Conservation (phyloP, 2,113 vertebrate species). For the Galemys pyrenaicus region DNA sequence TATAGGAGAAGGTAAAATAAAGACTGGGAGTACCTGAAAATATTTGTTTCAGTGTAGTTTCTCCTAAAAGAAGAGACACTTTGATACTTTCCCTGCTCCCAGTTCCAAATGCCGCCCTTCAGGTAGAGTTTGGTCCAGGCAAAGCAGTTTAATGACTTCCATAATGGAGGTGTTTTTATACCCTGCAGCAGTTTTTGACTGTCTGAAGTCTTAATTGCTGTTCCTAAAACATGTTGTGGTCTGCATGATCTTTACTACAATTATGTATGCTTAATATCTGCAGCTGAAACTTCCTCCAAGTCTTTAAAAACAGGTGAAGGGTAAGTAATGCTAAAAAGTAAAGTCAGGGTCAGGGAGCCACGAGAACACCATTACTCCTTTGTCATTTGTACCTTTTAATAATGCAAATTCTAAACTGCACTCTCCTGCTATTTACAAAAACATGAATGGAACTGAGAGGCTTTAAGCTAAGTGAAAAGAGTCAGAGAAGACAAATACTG, state of each 20-base stretch:
- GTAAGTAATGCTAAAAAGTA: constrained; percentile 78
- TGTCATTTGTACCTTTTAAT: not conserved
- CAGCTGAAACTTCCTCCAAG: constrained; percentile 68
- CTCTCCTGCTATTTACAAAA: not conserved
- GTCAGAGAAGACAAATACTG: not conserved
- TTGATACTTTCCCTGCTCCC: not conserved
- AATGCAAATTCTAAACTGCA: not conserved
- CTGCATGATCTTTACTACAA: constrained; percentile 65
- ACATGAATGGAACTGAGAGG: not conserved
- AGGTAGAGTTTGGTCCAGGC: not conserved
- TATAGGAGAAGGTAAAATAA: constrained; percentile 45
- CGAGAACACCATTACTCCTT: not conserved
- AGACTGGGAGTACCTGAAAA: constrained; percentile 14
- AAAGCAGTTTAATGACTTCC: constrained; percentile 70
- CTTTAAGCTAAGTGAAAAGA: not conserved
- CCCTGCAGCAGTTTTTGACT: constrained; percentile 74
- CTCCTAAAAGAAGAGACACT: constrained; percentile 35
- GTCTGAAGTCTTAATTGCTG: constrained; percentile 78
- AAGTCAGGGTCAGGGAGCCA: too few species aligned
- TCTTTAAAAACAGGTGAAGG: constrained; percentile 68
- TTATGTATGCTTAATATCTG: constrained; percentile 74
- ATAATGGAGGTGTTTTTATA: constrained; percentile 78
- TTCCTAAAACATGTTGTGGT: constrained; percentile 73
- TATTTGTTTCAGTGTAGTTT: not conserved
- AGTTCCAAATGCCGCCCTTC: not conserved